Evolutionary conservation across 2,113 vertebrate species (phyloP), one percentile per base, ranked within the genome.

Genomic region (Hippopotamus amphibius): DNA sequence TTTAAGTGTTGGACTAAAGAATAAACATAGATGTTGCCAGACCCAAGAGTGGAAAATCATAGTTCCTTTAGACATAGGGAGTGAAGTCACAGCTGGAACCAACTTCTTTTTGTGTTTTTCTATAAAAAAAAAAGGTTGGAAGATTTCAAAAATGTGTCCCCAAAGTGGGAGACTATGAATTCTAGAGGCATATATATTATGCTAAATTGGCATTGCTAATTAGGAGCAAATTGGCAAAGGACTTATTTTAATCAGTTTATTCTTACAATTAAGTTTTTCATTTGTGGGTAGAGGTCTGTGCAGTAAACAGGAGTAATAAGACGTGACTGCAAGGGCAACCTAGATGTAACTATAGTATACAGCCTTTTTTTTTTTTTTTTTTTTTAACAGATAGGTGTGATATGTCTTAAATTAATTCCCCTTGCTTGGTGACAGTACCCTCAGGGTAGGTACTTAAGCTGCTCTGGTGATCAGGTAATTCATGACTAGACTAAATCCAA

Each of bases 81-180:
- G 57, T 94, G 22, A 69, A 90, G 41, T 74, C 41, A n/a, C 15
- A 92, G 57, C 28, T 85, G 43, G 72, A 93, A 53, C 3, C 53
- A 85, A 88, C 43, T 92, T 63, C 17, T 86, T 55, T 96, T 55
- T 83, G 19, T 88, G 37, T 86, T 79, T 95, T 93, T 88, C 43
- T 77, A 30, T 95, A 88, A 92, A 55, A 46, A 88, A 92, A 55
- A 46, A 55, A 55, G 2, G 66, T 90, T 93, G 71, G 41, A 59
- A 55, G 81, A 82, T 85, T 96, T 93, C 4, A 85, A 93, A 69
- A 74, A 89, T 89, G 22, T 57, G 41, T 84, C 19, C 61, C 43
- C 79, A 68, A 71, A 90, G 33, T 72, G 17, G 61, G 46, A 79
- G 30, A 22, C 26, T 61, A 0, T 77, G 68, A 72, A 13, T 87